Base-by-base conservation (phyloP, 2,113 vertebrate species). In the Notothenia rossii region DNA sequence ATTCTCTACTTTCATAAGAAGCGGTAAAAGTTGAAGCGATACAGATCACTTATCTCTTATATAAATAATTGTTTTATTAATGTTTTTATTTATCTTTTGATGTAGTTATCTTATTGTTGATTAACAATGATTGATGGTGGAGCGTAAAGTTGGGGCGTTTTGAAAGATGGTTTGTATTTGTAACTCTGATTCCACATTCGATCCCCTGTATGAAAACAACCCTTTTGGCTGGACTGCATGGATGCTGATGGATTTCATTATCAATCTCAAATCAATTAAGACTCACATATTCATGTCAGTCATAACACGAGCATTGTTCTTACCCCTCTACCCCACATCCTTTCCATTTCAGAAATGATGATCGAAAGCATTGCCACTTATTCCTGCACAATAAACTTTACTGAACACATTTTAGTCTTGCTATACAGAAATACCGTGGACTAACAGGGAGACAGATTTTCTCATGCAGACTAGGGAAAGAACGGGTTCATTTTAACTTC, bases 221-320 rank as follows among this genome's bases (percentile, higher is more conserved):
- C 29, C n/a, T 46, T 83, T 43, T 71, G 43, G 12, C 10, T 7
- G 29, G n/a, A 91, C 92, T 94, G 94, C 94, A 94, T 91, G 93
- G 94, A 94, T 92, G 94, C 95, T 94, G 95, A 95, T 94, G 95
- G 94, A 96, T 95, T 95, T 95, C 95, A 94, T 95, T 94, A 96
- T 96, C 93, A 96, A 97, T 95, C 94, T 94, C 92, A 96, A 97
- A 97, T 97, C 95, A 97, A 96, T 97, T 95, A 93, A 93, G 93
- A 93, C 94, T 97, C 95, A 96, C 95, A 96, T 96, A 96, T 96
- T 96, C 95, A 96, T 95, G 95, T 95, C 93, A 95, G 94, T 96
- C 93, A 88, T 95, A 62, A 81, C 94, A 93, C 94, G 93, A 94
- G 95, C 94, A 95, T 95, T 96, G 96, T 96, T 97, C 97, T 96